Percentiles rank a stretch among this genome's conserved stretches.
These are phyloP conservation scores for Scophthalmus maximus DNA, from an alignment of 2,113 vertebrate species.

Conservation along the genomic window DNA sequence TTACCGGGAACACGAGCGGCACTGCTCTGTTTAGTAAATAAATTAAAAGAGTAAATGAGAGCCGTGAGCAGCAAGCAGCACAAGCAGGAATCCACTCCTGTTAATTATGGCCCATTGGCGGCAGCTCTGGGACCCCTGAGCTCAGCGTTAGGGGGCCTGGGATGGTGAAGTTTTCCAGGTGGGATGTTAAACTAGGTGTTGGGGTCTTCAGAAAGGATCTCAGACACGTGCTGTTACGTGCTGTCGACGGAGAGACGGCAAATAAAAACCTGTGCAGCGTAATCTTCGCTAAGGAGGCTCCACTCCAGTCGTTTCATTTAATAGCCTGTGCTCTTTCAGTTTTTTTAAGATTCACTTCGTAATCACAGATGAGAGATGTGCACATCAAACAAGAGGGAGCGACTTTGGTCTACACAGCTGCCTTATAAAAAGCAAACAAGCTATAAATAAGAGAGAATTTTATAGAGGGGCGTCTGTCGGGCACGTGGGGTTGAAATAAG, in stretches of 20 bases:
- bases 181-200: slow-evolving; percentile 31
- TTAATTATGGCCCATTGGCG: slow-evolving; percentile 72
- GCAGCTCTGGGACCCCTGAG: slow-evolving; percentile 46
- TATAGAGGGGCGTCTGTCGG: slow-evolving; percentile 82
- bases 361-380: slow-evolving; percentile 81
- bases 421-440: slow-evolving; percentile 85
- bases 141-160: slow-evolving; percentile 52
- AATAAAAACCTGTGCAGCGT: slow-evolving; percentile 60
- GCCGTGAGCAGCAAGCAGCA: slow-evolving; percentile 24
- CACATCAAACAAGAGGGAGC: slow-evolving; percentile 82
- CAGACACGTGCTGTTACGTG: slow-evolving; percentile 49
- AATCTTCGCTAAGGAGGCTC: slow-evolving; percentile 66
- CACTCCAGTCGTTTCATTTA: slow-evolving; percentile 75
- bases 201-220: slow-evolving; percentile 21
- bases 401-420: slow-evolving; percentile 79
- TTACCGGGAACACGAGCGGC: slow-evolving; percentile 58
- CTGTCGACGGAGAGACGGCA: slow-evolving; percentile 54
- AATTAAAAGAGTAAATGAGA: slow-evolving; percentile 78
- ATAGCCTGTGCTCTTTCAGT: slow-evolving; percentile 74
- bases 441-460: slow-evolving; percentile 86
- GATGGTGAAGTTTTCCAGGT: slow-evolving; percentile 49
- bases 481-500: slow-evolving; percentile 56
- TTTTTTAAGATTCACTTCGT: slow-evolving; percentile 74
- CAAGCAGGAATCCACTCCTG: slow-evolving; percentile 62
- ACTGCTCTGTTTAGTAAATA: slow-evolving; percentile 75